These are phyloP conservation scores for Hirtodrosophila alboralis DNA, from an alignment of 2,888 invertebrate genomes.

Conservation along the genomic window DNA sequence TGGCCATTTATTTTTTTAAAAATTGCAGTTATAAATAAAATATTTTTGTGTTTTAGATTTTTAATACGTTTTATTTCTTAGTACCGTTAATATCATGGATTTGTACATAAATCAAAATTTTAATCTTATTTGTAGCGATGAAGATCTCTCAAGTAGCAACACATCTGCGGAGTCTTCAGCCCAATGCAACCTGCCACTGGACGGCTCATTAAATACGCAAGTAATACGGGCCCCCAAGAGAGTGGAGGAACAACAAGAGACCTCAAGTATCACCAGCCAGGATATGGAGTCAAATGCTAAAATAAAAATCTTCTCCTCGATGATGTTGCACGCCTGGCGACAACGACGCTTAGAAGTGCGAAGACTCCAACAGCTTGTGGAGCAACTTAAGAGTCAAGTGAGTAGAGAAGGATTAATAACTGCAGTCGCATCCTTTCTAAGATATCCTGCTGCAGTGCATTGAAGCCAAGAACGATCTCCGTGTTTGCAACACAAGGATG, in stretches of 20 bases:
- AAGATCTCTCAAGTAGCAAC: not conserved
- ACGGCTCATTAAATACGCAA: slow-evolving; percentile 1
- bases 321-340: slow-evolving; percentile 82
- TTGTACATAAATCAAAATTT: not conserved
- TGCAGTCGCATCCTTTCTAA: not conserved
- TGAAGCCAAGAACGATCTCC: slow-evolving; percentile 71
- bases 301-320: slow-evolving; percentile 72
- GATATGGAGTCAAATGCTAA: slow-evolving; percentile 44
- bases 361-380: slow-evolving; percentile 56
- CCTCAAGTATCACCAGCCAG: too few species aligned
- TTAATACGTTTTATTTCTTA: not conserved
- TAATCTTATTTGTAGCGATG: not conserved
- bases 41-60: slow-evolving; percentile 20
- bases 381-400: slow-evolving; percentile 64
- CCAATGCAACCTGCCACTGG: not conserved
- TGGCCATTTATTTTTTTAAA: slow-evolving; percentile 18
- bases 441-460: slow-evolving; percentile 54
- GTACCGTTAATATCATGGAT: slow-evolving; percentile 17
- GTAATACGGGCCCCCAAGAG: not conserved
- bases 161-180: not conserved
- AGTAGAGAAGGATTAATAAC: slow-evolving; percentile 9
- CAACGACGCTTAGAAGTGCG: slow-evolving; percentile 73
- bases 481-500: slow-evolving; percentile 74
- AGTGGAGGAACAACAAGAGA: not conserved
- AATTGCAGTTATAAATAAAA: slow-evolving; percentile 45